Conservation (phyloP, 2,888 invertebrate species). For the Nomada lathburiana region DNA sequence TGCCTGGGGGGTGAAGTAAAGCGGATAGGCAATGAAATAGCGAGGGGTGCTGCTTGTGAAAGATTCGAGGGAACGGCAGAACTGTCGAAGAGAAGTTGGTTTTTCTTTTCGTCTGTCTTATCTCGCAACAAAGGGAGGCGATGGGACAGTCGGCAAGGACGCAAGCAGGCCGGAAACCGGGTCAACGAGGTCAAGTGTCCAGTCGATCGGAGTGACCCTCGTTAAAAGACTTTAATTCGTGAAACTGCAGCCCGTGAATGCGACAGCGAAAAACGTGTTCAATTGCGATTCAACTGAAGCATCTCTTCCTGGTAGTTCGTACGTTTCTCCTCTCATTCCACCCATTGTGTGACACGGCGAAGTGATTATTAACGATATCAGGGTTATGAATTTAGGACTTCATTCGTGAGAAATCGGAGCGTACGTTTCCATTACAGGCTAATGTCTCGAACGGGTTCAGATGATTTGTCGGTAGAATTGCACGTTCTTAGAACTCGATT, state of each 20-base stretch:
- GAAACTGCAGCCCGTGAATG: conserved; percentile 48
- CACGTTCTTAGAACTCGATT: no score
- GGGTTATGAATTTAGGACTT: not conserved
- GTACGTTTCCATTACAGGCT: no score
- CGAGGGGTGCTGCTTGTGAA: not conserved
- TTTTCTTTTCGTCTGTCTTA: conserved; percentile 31
- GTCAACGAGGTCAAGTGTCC: conserved; percentile 70
- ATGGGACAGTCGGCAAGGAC: conserved; percentile 50
- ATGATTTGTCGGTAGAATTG: no score
- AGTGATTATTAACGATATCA: not conserved
- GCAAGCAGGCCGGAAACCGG: conserved; percentile 60
- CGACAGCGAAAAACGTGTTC: conserved; percentile 14
- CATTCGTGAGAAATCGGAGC: not conserved
- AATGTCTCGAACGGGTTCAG: no score
- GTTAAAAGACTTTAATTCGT: conserved; percentile 68
- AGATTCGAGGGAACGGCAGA: not conserved
- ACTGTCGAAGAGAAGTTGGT: conserved; percentile 10
- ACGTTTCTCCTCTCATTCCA: not conserved
- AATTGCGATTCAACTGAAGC: conserved; percentile 1
- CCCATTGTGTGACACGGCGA: not conserved
- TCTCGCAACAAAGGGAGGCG: conserved; percentile 27
- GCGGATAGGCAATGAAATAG: no score
- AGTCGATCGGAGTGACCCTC: conserved; percentile 62
- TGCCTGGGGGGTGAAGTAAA: no score
- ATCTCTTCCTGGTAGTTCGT: not conserved